Evolutionary conservation across 2,888 invertebrate species (phyloP).

Genomic region (Clunio marinus): DNA sequence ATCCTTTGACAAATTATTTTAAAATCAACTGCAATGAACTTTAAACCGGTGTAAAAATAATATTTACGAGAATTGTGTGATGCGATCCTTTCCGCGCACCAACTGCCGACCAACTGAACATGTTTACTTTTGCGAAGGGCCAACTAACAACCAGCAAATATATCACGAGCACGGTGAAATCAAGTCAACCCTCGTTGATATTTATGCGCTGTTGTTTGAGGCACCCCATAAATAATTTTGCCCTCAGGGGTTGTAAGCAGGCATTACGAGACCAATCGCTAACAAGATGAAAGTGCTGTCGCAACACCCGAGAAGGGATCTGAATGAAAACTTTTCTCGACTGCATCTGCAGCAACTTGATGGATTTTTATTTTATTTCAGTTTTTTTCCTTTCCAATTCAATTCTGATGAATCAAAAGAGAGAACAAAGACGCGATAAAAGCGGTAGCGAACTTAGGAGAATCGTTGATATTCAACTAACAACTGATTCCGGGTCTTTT

Average conservation of each 20-base stretch:
- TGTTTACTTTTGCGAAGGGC: constrained; percentile 25
- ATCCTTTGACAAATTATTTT: constrained; percentile 36
- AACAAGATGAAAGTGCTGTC: constrained; percentile 28
- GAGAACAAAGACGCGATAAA: not conserved
- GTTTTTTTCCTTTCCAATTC: not conserved
- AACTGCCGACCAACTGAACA: constrained; percentile 29
- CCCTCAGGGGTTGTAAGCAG: constrained; percentile 32
- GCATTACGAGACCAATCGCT: constrained; percentile 38
- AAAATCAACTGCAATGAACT: constrained; percentile 15
- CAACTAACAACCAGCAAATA: constrained; percentile 18
- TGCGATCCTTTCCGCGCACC: constrained; percentile 32
- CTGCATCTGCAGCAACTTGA: constrained; percentile 39
- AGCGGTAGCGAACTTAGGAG: not conserved
- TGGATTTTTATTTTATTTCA: constrained; percentile 27
- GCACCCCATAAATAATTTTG: constrained; percentile 38
- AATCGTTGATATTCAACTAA: no score
- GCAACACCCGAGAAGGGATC: constrained; percentile 5
- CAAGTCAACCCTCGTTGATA: constrained; percentile 35
- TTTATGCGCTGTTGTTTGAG: constrained; percentile 25
- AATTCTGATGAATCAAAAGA: not conserved
- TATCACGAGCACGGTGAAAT: constrained; percentile 13
- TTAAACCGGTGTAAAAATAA: constrained; percentile 16
- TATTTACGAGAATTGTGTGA: not conserved
- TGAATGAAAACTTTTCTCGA: constrained; percentile 21
- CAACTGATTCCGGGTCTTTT: not conserved